These are phyloP conservation scores for Drosophila kurseongensis DNA, from an alignment of 1,140 invertebrate genomes.

Conservation along the genomic window DNA sequence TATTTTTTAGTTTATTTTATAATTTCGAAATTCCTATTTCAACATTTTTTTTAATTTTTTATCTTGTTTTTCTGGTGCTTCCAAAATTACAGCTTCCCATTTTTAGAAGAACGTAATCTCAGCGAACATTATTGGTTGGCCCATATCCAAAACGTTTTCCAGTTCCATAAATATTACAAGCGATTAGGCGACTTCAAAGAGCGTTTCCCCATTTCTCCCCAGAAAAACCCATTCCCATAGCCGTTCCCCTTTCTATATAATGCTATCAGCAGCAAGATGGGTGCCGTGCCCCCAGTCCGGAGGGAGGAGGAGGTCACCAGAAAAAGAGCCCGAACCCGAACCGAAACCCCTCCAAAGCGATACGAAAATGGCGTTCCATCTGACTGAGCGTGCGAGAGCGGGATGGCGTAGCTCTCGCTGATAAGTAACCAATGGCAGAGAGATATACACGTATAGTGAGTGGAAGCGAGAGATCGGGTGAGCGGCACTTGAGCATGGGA, in stretches of 20 bases:
- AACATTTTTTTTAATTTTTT: too few relatives aligned
- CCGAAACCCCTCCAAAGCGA: slow-evolving; percentile 5
- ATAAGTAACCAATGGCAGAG: slow-evolving; percentile 56
- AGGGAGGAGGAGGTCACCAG: slow-evolving; percentile 16
- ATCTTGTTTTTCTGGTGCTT: neutral
- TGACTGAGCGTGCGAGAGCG: slow-evolving; percentile 30
- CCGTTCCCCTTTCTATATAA: slow-evolving; percentile 29
- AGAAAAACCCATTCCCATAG: slow-evolving; percentile 20
- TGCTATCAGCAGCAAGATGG: slow-evolving; percentile 64
- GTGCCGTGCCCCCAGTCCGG: slow-evolving; percentile 45
- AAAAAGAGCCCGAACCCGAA: neutral
- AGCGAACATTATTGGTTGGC: slow-evolving; percentile 46
- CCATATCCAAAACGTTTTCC: slow-evolving; percentile 53
- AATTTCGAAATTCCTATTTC: neutral
- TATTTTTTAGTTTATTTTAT: too few relatives aligned
- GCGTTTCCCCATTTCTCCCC: slow-evolving; percentile 11
- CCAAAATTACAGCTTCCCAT: slow-evolving; percentile 9
- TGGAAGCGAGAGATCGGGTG: slow-evolving; percentile 13
- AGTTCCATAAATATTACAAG: slow-evolving; percentile 42
- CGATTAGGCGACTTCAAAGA: slow-evolving; percentile 59
- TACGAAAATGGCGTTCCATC: slow-evolving; percentile 62
- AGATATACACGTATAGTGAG: slow-evolving; percentile 24
- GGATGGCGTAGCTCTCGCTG: slow-evolving; percentile 33
- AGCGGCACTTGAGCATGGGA: slow-evolving; percentile 47
- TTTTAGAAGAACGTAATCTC: slow-evolving; percentile 18